Base-by-base conservation (phyloP, 1,140 invertebrate genomes). In the Nasonia longicornis region DNA sequence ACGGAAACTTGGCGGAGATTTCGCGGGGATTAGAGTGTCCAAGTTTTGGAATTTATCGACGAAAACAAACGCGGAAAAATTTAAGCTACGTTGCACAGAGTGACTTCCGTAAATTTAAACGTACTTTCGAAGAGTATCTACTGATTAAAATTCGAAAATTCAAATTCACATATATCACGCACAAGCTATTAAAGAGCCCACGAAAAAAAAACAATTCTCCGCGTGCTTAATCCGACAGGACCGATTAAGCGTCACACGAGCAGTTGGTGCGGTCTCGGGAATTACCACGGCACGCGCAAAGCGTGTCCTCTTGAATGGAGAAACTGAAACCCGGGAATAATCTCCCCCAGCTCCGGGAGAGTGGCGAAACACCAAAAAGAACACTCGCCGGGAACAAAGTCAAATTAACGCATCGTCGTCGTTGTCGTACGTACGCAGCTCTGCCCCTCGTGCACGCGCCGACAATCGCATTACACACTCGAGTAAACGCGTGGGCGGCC, bases 11-110 rank as follows among this genome's bases (percentile, higher is more conserved):
- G 26, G 64, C 20, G 52, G 45, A 71, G 45, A 81, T 73, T 70
- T 31, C 14, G 63, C 11, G 10, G 26, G 67, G 73, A 76, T 71
- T 70, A 81, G 2, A 20, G 10, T 31, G 80, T 77, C 80, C 67
- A 81, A 81, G n/a, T 81, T 81, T 71, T 42, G 22, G 35, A 81
- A 81, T 75, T 81, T 81, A 81, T 75, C 66, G 79, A 74, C 71
- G 48, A 78, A 45, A 74, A 71, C 52, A 79, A 79, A 64, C 63
- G 63, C 14, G 16, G 22, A 64, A 64, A 64, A 26, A 64, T 64
- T 1, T 48, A 48, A 48, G 45, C 12, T 48, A 2, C 8, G 38
- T 8, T 42, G 7, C 45, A 3, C 8, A 10, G 12, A 48, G 11
- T 48, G 12, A 48, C 12, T 48, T 48, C 2, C 14, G 2, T 48